Conservation (phyloP, 2,888 invertebrate species). For the Eurois occulta region DNA sequence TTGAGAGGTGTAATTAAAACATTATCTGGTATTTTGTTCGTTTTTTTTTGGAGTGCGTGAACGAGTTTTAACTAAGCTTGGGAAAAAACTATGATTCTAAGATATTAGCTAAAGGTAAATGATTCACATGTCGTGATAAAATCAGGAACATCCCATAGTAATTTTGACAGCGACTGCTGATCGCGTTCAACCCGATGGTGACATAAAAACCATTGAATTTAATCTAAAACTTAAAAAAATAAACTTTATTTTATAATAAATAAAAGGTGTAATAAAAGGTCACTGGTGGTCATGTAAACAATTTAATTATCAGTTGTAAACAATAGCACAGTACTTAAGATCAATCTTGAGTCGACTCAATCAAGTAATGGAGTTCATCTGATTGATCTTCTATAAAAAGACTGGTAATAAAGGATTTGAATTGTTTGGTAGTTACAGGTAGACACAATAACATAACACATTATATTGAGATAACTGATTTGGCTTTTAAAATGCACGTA, state of each 20-base stretch:
- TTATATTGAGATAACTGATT: constrained; percentile 12
- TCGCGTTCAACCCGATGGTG: not conserved
- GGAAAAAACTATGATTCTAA: not conserved
- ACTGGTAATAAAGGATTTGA: constrained; percentile 13
- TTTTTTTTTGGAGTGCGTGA: constrained; percentile 12
- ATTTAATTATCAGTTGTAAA: constrained; percentile 38
- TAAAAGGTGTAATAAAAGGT: not conserved
- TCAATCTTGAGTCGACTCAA: constrained; percentile 26
- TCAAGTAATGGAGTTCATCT: constrained; percentile 17
- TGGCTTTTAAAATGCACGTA: constrained; percentile 5
- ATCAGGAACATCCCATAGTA: not conserved
- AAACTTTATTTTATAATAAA: not conserved
- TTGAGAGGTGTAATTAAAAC: constrained; percentile 50
- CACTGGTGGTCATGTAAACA: constrained; percentile 21
- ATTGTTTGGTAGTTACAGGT: constrained; percentile 21
- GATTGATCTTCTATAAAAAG: constrained; percentile 51
- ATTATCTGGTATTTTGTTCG: constrained; percentile 15
- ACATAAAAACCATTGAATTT: not conserved
- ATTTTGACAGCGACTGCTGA: not conserved
- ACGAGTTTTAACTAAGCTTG: not conserved
- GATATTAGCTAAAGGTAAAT: not conserved
- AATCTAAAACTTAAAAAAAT: not conserved
- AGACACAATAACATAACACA: not conserved
- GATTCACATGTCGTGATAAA: not conserved
- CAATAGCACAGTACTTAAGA: constrained; percentile 23